Conservation (phyloP, 1,140 invertebrate genomes). For the Acromyrmex echinatior region DNA sequence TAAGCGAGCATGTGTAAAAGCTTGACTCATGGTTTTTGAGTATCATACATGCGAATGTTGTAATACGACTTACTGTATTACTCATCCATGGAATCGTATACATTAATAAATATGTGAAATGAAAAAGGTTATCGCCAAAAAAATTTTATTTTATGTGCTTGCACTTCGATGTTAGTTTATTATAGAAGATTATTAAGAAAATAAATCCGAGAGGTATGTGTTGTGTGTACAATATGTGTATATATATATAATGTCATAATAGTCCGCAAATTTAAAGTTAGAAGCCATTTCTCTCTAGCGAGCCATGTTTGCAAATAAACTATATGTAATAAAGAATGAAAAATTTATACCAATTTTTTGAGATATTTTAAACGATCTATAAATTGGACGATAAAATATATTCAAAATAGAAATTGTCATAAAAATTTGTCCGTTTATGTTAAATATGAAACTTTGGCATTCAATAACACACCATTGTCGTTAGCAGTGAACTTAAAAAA, state of each 20-base stretch:
- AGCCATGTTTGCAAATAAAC: background rate
- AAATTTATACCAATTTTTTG: background rate
- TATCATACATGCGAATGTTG: constrained; percentile 7
- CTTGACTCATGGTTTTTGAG: constrained; percentile 9
- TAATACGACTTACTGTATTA: background rate
- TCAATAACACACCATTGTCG: background rate
- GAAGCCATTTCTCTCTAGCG: background rate
- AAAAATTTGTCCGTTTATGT: background rate
- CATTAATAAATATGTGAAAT: background rate
- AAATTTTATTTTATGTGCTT: background rate
- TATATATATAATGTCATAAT: background rate
- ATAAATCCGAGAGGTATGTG: background rate
- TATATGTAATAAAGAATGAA: background rate
- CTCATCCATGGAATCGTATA: background rate
- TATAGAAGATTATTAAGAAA: background rate
- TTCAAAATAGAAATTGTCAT: constrained; percentile 17
- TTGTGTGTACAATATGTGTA: background rate
- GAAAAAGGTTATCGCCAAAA: background rate
- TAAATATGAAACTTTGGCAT: background rate
- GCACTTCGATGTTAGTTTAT: constrained; percentile 4
- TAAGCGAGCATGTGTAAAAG: constrained; percentile 22
- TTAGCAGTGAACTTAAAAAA: background rate
- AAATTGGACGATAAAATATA: background rate
- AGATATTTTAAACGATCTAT: background rate
- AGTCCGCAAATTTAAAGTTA: background rate